Evolutionary conservation across 2,113 vertebrate species (phyloP).

Genomic region (Agapornis roseicollis): DNA sequence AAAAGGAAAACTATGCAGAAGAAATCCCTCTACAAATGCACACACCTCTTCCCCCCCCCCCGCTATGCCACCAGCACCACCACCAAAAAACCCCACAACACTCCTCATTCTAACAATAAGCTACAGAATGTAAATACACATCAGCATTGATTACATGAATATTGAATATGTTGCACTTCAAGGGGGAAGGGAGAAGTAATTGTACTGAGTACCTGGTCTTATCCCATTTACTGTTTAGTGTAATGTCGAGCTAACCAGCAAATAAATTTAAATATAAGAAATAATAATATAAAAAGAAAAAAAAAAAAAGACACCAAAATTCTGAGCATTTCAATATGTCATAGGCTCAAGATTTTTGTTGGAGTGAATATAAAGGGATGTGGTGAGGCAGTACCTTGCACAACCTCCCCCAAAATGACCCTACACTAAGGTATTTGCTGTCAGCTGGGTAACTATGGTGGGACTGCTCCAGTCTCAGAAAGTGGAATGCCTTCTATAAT

Average conservation of each 20-base stretch:
- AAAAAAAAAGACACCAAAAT: background rate
- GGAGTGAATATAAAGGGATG: background rate
- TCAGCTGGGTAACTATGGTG: background rate
- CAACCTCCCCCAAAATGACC: background rate
- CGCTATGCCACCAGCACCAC: fast-evolving
- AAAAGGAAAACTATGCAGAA: background rate
- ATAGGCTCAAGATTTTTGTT: background rate
- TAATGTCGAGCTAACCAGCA: background rate
- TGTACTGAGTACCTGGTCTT: background rate
- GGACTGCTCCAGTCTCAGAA: background rate
- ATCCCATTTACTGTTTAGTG: background rate
- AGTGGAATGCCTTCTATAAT: conserved; percentile 57
- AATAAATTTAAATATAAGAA: background rate
- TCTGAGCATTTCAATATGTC: background rate
- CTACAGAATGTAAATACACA: background rate
- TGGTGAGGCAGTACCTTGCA: background rate
- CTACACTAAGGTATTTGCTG: background rate
- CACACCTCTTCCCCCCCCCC: no score
- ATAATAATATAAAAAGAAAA: background rate
- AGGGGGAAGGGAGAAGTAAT: background rate
- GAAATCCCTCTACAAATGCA: background rate
- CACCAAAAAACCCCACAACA: fast-evolving
- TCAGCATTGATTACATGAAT: background rate
- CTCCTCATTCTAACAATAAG: background rate
- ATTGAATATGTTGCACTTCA: background rate